A percentile compares a stretch with the other conserved stretches of the same genome.
These are phyloP conservation scores for Aptenodytes patagonicus DNA, from an alignment of 2,113 vertebrate genomes.

Conservation along the genomic window DNA sequence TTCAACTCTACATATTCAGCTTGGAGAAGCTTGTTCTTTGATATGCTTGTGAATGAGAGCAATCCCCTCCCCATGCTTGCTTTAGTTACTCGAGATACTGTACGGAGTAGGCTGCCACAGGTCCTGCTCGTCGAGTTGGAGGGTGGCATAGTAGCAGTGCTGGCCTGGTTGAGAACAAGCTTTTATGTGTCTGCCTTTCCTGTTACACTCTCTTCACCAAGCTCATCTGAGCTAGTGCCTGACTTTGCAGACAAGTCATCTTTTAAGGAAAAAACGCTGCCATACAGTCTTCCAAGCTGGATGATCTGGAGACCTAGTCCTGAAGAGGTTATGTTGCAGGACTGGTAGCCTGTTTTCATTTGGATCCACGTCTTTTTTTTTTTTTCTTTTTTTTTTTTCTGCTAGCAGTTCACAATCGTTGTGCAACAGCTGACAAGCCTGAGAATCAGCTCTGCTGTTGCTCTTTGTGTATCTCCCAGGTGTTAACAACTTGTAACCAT, in stretches of 20 bases:
- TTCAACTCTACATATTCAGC: not conserved
- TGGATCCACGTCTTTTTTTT: not conserved
- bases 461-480: not conserved
- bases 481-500: not conserved
- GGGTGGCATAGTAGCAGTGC: not conserved
- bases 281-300: not conserved
- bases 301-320: not conserved
- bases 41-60: not conserved
- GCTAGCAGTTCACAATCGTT: accelerated
- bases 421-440: not conserved
- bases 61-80: not conserved
- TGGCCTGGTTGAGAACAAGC: not conserved
- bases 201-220: not conserved
- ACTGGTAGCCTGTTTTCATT: not conserved
- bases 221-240: not conserved
- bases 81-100: not conserved
- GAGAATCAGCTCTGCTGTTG: not conserved
- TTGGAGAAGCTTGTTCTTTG: not conserved
- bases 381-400: not conserved
- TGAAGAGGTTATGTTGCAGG: not conserved
- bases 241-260: not conserved
- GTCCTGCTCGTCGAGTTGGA: not conserved
- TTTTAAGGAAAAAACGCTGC: not conserved
- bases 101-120: not conserved
- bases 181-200: not conserved